These are phyloP conservation scores for Parotocinclus haroldoi DNA, from an alignment of 2,797 vertebrate genomes.

Conservation along the genomic window DNA sequence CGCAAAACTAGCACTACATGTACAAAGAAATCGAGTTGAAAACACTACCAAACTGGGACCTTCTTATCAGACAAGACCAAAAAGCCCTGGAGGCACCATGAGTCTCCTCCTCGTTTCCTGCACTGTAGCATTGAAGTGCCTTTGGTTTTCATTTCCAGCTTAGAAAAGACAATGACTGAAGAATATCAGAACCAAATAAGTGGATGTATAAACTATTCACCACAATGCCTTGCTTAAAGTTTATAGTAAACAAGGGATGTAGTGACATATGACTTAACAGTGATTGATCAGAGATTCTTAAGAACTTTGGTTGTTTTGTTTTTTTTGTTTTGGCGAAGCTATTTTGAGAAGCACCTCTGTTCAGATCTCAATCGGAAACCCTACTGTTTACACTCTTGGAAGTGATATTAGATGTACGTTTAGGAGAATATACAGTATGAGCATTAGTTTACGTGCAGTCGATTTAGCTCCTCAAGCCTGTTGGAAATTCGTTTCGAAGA, in stretches of 20 bases:
- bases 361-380: constrained; percentile 14
- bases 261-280: constrained; percentile 47
- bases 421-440: constrained; percentile 7
- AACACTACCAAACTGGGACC: constrained; percentile 63
- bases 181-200: constrained; percentile 89
- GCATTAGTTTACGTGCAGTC: constrained; percentile 3
- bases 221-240: constrained; percentile 93
- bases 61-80: constrained; percentile 71
- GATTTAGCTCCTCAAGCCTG: background rate
- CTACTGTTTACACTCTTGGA: background rate
- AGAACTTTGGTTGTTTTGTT: background rate
- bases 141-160: constrained; percentile 88
- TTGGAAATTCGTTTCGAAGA: background rate
- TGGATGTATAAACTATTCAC: constrained; percentile 82
- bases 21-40: constrained; percentile 47
- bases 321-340: constrained; percentile 16
- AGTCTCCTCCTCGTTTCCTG: constrained; percentile 80
- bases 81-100: constrained; percentile 63
- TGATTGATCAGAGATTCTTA: constrained; percentile 46
- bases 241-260: constrained; percentile 66
- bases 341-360: constrained; percentile 46
- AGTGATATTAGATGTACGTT: constrained; percentile 3
- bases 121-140: constrained; percentile 97
- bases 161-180: constrained; percentile 78
- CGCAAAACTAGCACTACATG: constrained; percentile 47